Evolutionary conservation across 1,140 invertebrate genomes (phyloP).

Genomic region (Trissolcus basalis): DNA sequence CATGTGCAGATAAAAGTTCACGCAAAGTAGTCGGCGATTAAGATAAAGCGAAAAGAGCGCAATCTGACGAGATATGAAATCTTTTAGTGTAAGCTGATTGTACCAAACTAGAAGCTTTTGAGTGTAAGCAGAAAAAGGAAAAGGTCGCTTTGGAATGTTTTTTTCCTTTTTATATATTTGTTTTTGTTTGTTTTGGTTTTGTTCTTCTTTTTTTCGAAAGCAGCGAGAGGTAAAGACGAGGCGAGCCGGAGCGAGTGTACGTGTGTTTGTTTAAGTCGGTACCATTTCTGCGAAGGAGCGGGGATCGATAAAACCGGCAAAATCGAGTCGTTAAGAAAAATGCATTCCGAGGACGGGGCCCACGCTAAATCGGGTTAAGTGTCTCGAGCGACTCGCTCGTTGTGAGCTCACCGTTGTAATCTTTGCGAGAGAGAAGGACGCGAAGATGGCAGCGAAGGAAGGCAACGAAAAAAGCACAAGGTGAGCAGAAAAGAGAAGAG

Average conservation of each 20-base stretch:
- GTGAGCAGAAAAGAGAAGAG: constrained; percentile 46
- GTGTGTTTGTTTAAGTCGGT: constrained; percentile 37
- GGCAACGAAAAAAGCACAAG: constrained; percentile 53
- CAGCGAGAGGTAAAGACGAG: neutral
- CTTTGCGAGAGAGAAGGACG: constrained; percentile 41
- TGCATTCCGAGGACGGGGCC: constrained; percentile 54
- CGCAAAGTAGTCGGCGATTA: constrained; percentile 50
- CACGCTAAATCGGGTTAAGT: constrained; percentile 59
- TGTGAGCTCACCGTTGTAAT: constrained; percentile 54
- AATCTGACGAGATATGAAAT: neutral
- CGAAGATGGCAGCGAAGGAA: constrained; percentile 29
- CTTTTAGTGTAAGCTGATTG: constrained; percentile 1
- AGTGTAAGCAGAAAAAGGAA: neutral
- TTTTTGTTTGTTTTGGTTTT: neutral
- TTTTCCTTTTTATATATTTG: neutral
- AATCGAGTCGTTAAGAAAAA: constrained; percentile 61
- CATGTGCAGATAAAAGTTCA: constrained; percentile 58
- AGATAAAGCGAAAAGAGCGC: constrained; percentile 18
- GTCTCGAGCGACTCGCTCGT: constrained; percentile 44
- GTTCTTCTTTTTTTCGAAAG: constrained; percentile 1
- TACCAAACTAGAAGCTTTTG: constrained; percentile 13
- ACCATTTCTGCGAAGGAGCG: constrained; percentile 40
- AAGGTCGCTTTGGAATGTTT: neutral
- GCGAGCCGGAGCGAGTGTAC: constrained; percentile 2
- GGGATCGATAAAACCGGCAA: constrained; percentile 54